phyloP scores from a whole-genome alignment of 2,888 invertebrate genomes.

The Catocala sponsa region DNA sequence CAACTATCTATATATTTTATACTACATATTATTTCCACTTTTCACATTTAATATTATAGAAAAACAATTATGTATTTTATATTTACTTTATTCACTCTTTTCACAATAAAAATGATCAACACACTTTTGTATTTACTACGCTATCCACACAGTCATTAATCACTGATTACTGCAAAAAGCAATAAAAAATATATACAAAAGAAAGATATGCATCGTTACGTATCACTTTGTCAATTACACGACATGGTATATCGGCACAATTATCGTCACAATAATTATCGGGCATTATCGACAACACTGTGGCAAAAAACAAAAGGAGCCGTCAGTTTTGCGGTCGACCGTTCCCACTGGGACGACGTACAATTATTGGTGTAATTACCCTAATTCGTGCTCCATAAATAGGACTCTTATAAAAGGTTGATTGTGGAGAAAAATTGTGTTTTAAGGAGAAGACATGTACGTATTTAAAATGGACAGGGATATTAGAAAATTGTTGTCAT shows the following conservation, averaged over 20 bases:
- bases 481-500: too few species aligned
- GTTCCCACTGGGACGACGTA: conserved; percentile 36
- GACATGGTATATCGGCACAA: conserved; percentile 31
- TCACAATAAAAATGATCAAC: too few species aligned
- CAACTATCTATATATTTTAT: too few species aligned
- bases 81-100: too few species aligned
- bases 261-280: conserved; percentile 38
- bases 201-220: not conserved
- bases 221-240: conserved; percentile 30
- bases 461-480: too few species aligned
- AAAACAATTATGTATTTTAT: too few species aligned
- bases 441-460: conserved; percentile 28
- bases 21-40: too few species aligned
- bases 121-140: too few species aligned
- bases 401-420: conserved; percentile 35
- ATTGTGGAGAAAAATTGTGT: conserved; percentile 18
- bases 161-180: too few species aligned
- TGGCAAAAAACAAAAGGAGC: conserved; percentile 41
- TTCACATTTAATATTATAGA: too few species aligned
- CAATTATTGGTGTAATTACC: conserved; percentile 55
- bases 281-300: conserved; percentile 34
- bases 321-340: conserved; percentile 37
- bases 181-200: not conserved
- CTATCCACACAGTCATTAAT: too few species aligned
- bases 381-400: conserved; percentile 51